Evolutionary conservation across 2,797 vertebrate genomes (phyloP).

Genomic region (Ctenosaura bakeri): DNA sequence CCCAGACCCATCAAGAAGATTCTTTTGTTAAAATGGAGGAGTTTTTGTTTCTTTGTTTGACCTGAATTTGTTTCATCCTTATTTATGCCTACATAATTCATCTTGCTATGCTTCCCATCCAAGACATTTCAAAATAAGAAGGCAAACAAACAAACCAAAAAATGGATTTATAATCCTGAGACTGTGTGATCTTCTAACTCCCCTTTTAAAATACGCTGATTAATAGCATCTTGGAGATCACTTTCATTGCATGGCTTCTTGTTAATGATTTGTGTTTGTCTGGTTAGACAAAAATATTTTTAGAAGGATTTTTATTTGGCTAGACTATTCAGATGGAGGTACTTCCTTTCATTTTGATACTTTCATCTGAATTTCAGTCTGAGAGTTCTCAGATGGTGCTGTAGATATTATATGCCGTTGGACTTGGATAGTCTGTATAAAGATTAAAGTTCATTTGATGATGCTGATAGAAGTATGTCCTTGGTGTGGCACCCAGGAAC

Average conservation of each 20-base stretch:
- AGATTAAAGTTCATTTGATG: not conserved
- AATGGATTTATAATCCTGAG: not conserved
- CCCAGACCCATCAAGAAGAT: not conserved
- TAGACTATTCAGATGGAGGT: not conserved
- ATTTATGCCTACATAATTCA: not conserved
- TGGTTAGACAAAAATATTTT: not conserved
- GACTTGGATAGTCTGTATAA: not conserved
- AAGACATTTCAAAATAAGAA: not conserved
- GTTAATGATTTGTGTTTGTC: not conserved
- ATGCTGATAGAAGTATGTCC: too few relatives aligned
- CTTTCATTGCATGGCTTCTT: not conserved
- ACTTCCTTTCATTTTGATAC: too few relatives aligned
- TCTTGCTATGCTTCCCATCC: not conserved
- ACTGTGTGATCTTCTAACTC: rapidly evolving
- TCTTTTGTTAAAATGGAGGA: not conserved
- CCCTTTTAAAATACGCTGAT: not conserved
- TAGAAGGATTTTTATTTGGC: not conserved
- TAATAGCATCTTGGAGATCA: not conserved
- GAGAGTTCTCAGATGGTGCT: too few relatives aligned
- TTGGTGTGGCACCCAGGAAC: too few relatives aligned
- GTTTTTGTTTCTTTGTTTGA: not conserved
- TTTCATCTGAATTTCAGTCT: not conserved
- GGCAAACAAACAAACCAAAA: not conserved
- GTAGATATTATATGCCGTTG: not conserved
- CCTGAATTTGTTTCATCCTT: not conserved